A percentile compares a stretch with the other conserved stretches of the same genome.
Conservation (phyloP, 2,797 vertebrate species). For the Protosalanx chinensis region DNA sequence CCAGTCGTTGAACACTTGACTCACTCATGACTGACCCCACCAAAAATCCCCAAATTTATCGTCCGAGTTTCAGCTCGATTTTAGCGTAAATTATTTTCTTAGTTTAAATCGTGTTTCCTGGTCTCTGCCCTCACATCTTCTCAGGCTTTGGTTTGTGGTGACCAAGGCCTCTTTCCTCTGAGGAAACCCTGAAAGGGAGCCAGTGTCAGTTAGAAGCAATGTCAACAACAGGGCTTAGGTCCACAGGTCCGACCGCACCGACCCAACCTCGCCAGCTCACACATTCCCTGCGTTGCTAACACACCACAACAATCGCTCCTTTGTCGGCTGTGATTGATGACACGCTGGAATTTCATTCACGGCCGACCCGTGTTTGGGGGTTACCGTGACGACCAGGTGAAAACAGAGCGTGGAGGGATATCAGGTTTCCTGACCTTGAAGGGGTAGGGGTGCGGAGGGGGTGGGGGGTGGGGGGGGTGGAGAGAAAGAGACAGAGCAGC, state of each 20-base stretch:
- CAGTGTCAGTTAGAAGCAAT: constrained; percentile 41
- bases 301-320: constrained; percentile 57
- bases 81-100: too few species aligned
- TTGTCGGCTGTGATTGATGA: constrained; percentile 73
- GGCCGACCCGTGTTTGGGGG: constrained; percentile 57
- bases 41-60: too few species aligned
- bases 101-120: background rate
- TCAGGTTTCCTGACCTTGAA: constrained; percentile 65
- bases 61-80: too few species aligned
- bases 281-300: constrained; percentile 54
- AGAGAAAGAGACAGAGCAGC: constrained; percentile 15
- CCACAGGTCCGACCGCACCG: constrained; percentile 39
- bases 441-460: constrained; percentile 36
- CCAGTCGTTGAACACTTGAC: too few species aligned
- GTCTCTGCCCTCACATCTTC: background rate
- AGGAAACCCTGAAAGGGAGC: constrained; percentile 36
- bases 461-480: background rate
- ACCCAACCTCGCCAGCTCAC: constrained; percentile 45
- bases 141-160: too few species aligned
- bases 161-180: too few species aligned
- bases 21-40: too few species aligned
- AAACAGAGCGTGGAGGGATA: constrained; percentile 49
- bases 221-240: constrained; percentile 39
- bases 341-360: constrained; percentile 69
- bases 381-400: constrained; percentile 75